Evolutionary conservation across 2,888 invertebrate species (phyloP).

Genomic region (Drosophila kanekoi): DNA sequence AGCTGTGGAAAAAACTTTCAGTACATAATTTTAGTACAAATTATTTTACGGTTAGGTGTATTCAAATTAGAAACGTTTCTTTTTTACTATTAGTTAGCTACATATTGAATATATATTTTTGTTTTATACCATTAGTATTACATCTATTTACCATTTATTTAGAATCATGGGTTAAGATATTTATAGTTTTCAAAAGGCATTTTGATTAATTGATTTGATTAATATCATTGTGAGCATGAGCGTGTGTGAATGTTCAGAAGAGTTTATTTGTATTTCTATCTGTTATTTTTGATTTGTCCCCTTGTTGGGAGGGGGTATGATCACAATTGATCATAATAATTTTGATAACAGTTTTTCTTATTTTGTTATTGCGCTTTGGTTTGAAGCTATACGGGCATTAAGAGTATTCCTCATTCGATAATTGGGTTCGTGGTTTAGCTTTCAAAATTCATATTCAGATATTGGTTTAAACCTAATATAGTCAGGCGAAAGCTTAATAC

Average conservation of each 20-base stretch:
- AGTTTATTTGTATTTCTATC: slow-evolving; percentile 66
- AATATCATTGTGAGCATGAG: slow-evolving; percentile 85
- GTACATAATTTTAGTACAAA: slow-evolving; percentile 57
- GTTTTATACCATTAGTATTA: slow-evolving; percentile 77
- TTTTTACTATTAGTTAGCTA: slow-evolving; percentile 79
- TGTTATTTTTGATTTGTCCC: slow-evolving; percentile 32
- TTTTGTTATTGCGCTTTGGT: slow-evolving; percentile 60
- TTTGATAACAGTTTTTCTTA: slow-evolving; percentile 55
- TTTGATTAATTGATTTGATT: slow-evolving; percentile 60
- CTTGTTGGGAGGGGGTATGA: slow-evolving; percentile 17
- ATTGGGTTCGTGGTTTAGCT: slow-evolving; percentile 52
- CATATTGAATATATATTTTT: slow-evolving; percentile 61
- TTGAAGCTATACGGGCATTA: slow-evolving; percentile 42
- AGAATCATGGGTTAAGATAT: slow-evolving; percentile 73
- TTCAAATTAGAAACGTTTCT: slow-evolving; percentile 70
- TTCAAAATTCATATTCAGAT: slow-evolving; percentile 33
- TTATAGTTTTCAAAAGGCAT: slow-evolving; percentile 70
- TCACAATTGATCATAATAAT: slow-evolving; percentile 43
- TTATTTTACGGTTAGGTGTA: slow-evolving; percentile 71
- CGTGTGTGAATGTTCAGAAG: slow-evolving; percentile 85
- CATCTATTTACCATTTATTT: slow-evolving; percentile 69
- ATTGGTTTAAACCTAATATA: slow-evolving; percentile 17
- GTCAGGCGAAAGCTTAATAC: slow-evolving; percentile 49
- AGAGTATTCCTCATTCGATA: slow-evolving; percentile 32
- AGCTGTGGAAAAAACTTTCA: slow-evolving; percentile 36